These are phyloP conservation scores for Tenthredo livida DNA, from an alignment of 2,888 invertebrate genomes.

Conservation along the genomic window DNA sequence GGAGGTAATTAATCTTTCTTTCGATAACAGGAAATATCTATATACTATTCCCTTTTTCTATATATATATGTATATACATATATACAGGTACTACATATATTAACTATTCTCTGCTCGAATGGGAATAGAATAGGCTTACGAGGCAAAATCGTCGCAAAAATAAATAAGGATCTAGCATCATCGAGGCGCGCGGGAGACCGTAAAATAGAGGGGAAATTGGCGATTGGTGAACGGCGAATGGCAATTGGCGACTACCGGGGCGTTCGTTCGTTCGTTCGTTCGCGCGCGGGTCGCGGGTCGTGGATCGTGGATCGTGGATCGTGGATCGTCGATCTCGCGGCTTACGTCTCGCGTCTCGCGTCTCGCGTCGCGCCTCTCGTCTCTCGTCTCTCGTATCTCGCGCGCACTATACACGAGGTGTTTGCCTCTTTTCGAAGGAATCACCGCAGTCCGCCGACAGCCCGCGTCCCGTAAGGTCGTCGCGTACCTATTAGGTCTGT, in stretches of 20 bases:
- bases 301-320: background rate
- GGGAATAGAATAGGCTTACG: background rate
- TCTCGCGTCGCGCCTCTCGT: conserved; percentile 6
- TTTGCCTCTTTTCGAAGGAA: conserved; percentile 23
- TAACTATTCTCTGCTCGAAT: background rate
- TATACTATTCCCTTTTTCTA: background rate
- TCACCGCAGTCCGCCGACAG: conserved; percentile 51
- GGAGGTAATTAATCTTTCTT: conserved; percentile 1
- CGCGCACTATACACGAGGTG: conserved; percentile 14
- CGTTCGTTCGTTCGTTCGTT: conserved; percentile 58
- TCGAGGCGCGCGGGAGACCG: conserved; percentile 35
- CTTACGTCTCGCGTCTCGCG: conserved; percentile 52
- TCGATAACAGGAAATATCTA: conserved; percentile 4
- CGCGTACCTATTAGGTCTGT: conserved; percentile 13
- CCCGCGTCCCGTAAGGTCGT: conserved; percentile 47
- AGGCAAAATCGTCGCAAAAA: background rate
- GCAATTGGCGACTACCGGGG: conserved; percentile 68
- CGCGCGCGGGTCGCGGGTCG: background rate
- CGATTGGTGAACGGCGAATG: conserved; percentile 57
- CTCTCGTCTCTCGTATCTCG: conserved; percentile 26
- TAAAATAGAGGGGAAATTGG: conserved; percentile 47
- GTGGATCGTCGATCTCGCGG: conserved; percentile 66
- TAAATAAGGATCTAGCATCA: conserved; percentile 9
- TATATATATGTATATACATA: too few species aligned
- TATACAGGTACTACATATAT: too few species aligned